These are phyloP conservation scores for Umimayanthus kanabou DNA, from an alignment of 92 coral and sea anemone genomes.

Conservation along the genomic window DNA sequence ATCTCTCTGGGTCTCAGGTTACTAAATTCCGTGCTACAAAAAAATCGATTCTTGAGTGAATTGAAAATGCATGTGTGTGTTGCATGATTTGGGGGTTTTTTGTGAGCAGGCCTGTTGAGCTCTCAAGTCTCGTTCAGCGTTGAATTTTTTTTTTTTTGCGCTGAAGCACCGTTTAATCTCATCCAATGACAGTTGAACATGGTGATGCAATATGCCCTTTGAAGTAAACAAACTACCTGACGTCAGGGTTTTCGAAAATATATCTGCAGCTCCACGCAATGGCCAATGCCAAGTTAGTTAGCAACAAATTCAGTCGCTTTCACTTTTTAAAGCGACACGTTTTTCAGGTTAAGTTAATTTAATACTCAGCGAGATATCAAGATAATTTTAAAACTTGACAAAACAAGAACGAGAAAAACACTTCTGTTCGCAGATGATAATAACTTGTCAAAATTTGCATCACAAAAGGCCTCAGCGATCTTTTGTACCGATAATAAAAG, in stretches of 20 bases:
- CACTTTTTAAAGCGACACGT: background rate
- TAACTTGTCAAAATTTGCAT: constrained; percentile 15
- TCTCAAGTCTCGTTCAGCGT: background rate
- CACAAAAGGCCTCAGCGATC: background rate
- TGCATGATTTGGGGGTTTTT: background rate
- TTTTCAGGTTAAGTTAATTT: background rate
- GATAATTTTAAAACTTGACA: background rate
- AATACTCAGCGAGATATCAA: background rate
- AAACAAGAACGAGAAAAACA: background rate
- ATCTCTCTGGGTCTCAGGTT: background rate
- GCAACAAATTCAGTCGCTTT: background rate
- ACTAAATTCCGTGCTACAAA: background rate
- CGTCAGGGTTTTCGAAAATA: background rate
- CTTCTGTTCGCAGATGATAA: constrained; percentile 2
- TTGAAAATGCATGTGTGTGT: background rate
- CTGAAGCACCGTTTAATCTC: constrained; percentile 6
- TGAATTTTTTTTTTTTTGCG: constrained; percentile 21
- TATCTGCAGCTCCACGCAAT: background rate
- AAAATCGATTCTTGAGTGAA: background rate
- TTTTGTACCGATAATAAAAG: background rate
- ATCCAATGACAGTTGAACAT: constrained; percentile 28
- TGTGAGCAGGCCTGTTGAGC: background rate
- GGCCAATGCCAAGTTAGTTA: too few species aligned
- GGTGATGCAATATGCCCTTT: constrained; percentile 31
- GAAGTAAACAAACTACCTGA: constrained; percentile 23